Evolutionary conservation across 2,888 invertebrate species (phyloP), one percentile per base, ranked within the genome.

Genomic region (Eudasyphora cyanicolor): DNA sequence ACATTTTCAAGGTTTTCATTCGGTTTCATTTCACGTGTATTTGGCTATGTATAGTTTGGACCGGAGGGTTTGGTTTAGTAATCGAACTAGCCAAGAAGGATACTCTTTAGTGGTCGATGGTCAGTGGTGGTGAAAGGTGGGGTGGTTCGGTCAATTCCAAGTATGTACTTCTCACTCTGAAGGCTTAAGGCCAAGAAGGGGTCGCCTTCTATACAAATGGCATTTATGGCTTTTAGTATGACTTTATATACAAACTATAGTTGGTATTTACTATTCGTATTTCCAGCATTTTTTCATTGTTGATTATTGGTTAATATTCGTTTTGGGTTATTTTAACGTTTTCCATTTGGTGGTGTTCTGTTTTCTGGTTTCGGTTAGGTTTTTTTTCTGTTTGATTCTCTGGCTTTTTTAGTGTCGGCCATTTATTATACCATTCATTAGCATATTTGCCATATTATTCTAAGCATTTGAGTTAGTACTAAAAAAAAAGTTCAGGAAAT

Each of bases 231-330:
- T 76, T 76, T 74, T 73, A 57, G 8, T 64, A 60, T 42, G 29
- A 62, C 54, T 64, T 29, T 49, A 49, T 70, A 70, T 49, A 49
- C 32, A 12, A 57, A n/a, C n/a, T n/a, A n/a, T n/a, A n/a, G n/a
- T n/a, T n/a, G n/a, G n/a, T n/a, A n/a, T n/a, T n/a, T n/a, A n/a
- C n/a, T n/a, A n/a, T n/a, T n/a, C n/a, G n/a, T n/a, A n/a, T n/a
- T n/a, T n/a, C n/a, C n/a, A n/a, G n/a, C n/a, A n/a, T n/a, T 24
- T 24, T 57, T 57, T 14, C 57, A 24, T 27, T 57, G 21, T 80
- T 80, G 54, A 78, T 81, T 81, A 81, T 84, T 84, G 84, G 84
- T 76, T 78, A 76, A 81, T 78, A 77, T 67, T 67, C 67, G 42
- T 67, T 67, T 27, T 27, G 57, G 24, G 7, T 24, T 24, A 57